These are phyloP conservation scores for Sebastes kiyomatsui DNA, from an alignment of 2,797 vertebrate genomes.

Conservation along the genomic window DNA sequence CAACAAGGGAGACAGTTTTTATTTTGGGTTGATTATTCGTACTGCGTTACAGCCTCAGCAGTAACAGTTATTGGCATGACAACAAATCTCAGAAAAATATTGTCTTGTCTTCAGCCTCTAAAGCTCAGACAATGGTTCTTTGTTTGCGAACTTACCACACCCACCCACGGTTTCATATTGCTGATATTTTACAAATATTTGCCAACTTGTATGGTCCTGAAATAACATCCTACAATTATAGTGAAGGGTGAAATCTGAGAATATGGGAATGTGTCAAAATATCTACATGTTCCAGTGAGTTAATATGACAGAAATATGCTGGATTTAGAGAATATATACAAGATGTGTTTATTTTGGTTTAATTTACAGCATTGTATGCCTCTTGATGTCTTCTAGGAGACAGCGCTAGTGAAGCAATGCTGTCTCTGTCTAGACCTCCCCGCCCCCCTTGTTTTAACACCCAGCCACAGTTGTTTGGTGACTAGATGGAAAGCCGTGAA, in stretches of 20 bases:
- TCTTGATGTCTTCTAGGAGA: background rate
- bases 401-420: background rate
- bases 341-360: background rate
- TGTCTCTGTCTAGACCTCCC: background rate
- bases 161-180: background rate
- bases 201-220: background rate
- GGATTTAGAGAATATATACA: background rate
- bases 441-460: background rate
- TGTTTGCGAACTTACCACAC: background rate
- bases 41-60: background rate
- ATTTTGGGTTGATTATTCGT: background rate
- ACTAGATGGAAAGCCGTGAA: background rate
- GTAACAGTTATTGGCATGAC: background rate
- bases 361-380: background rate
- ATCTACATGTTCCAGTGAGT: too few relatives aligned
- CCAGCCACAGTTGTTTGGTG: background rate
- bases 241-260: background rate
- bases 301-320: background rate
- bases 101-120: background rate
- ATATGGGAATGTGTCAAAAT: background rate
- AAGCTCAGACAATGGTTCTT: background rate
- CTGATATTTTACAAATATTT: background rate
- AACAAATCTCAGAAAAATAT: background rate
- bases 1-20: background rate
- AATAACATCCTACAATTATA: background rate